phyloP scores from a whole-genome alignment of 53 echinoderm and acorn worm species.

The Patiria pectinifera region DNA sequence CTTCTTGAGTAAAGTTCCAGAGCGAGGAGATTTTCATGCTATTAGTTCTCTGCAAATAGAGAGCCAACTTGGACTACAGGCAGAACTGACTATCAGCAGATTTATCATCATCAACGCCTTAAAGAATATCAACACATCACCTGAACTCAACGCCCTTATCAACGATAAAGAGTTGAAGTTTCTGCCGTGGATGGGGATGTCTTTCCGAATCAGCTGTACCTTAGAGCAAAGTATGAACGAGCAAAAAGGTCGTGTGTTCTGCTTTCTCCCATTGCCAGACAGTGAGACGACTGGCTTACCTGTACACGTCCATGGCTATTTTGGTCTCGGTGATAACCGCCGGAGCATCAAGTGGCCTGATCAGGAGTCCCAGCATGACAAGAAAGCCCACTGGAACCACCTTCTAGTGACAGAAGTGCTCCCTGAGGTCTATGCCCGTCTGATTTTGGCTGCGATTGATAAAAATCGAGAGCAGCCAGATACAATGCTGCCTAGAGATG shows the following conservation, averaged over 20 bases:
- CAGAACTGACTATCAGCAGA: neutral
- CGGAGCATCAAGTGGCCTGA: conserved; percentile 62
- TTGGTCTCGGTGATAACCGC: conserved; percentile 91
- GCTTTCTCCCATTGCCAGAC: conserved; percentile 91
- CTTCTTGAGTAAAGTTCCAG: conserved; percentile 8
- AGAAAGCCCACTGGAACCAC: conserved; percentile 83
- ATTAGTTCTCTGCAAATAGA: conserved; percentile 15
- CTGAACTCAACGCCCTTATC: conserved; percentile 17
- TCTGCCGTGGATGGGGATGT: conserved; percentile 82
- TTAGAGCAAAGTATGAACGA: neutral
- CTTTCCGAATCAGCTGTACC: conserved; percentile 44
- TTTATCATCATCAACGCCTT: conserved; percentile 42
- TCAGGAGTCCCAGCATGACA: conserved; percentile 74
- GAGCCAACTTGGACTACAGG: neutral
- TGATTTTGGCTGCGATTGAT: conserved; percentile 27
- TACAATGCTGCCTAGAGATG: conserved; percentile 6
- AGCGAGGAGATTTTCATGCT: conserved; percentile 4
- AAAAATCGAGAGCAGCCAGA: neutral
- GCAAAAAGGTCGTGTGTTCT: conserved; percentile 78
- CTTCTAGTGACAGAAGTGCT: conserved; percentile 72
- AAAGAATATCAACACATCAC: conserved; percentile 18
- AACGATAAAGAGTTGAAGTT: conserved; percentile 59
- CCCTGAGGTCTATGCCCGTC: conserved; percentile 54
- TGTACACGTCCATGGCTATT: conserved; percentile 68
- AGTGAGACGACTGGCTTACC: conserved; percentile 20